phyloP scores from a whole-genome alignment of 1,140 invertebrate species.

The Brachionus manjavacas region DNA sequence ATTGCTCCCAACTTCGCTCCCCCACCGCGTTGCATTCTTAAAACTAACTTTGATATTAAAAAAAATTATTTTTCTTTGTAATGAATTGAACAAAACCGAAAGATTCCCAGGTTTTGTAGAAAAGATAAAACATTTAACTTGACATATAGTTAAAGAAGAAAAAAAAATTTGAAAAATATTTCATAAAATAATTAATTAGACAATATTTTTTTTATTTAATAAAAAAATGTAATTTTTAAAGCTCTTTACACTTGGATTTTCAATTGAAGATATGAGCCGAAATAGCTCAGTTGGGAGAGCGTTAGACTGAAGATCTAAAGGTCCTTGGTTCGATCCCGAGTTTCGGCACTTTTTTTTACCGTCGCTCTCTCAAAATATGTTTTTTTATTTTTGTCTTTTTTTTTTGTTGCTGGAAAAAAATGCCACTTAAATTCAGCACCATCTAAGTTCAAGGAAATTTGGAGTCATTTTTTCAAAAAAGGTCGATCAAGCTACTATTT shows the following conservation, averaged over 20 bases:
- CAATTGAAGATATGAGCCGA: neutral
- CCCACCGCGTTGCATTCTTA: too few relatives aligned
- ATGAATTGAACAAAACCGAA: too few relatives aligned
- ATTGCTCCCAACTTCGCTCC: too few relatives aligned
- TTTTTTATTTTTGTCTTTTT: neutral
- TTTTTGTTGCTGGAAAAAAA: neutral
- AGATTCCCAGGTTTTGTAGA: too few relatives aligned
- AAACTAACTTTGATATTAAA: too few relatives aligned
- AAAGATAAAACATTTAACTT: too few relatives aligned
- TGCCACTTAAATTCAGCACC: neutral
- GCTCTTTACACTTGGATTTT: too few relatives aligned
- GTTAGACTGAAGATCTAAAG: constrained; percentile 1
- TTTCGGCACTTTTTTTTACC: neutral
- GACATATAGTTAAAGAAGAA: too few relatives aligned
- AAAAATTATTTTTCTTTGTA: too few relatives aligned
- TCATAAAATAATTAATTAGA: neutral
- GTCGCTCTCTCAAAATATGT: neutral
- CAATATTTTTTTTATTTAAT: neutral
- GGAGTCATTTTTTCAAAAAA: neutral
- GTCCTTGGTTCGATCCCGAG: neutral
- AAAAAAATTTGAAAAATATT: too few relatives aligned
- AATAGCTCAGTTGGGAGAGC: neutral
- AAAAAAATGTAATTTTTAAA: neutral
- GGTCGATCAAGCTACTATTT: neutral
- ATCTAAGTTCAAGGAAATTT: neutral